Conservation (phyloP, 2,113 vertebrate species). For the mouse (Mus musculus) region GRCm39 chr15:17033001-17033500, state of each 20-base stretch:
- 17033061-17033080: not conserved
- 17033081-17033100: not conserved
- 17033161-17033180: too few relatives aligned
- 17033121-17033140: not conserved
- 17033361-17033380: not conserved
- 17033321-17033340: not conserved
- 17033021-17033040: not conserved
- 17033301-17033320: not conserved
- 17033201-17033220: accelerated
- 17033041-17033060: not conserved
- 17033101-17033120: too few relatives aligned
- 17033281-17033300: not conserved
- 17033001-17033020: not conserved
- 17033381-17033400: not conserved
- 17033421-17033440: not conserved
- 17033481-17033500: not conserved
- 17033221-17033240: too few relatives aligned
- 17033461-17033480: not conserved
- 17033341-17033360: not conserved
- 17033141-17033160: not conserved
- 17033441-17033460: not conserved
- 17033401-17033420: not conserved
- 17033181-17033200: not conserved
- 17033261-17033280: not conserved
- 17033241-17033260: too few relatives aligned